These are phyloP conservation scores for Trialeurodes vaporariorum DNA, from an alignment of 1,140 invertebrate species.

Conservation along the genomic window DNA sequence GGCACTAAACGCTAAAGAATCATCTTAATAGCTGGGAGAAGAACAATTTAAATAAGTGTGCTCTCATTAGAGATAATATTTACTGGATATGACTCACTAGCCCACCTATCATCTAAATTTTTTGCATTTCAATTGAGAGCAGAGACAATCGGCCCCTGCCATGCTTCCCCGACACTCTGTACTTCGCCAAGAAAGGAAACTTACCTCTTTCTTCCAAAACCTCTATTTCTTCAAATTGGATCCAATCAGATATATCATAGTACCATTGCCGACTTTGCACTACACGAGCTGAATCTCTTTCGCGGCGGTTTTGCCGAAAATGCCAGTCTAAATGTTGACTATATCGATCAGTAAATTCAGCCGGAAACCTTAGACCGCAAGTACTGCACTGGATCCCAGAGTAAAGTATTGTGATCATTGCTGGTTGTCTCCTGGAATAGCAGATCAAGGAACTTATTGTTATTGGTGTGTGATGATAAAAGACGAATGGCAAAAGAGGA, in stretches of 20 bases:
- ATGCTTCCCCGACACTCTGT: too few species aligned
- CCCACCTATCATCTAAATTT: too few species aligned
- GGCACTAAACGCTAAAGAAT: too few species aligned
- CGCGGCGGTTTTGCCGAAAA: slow-evolving; percentile 81
- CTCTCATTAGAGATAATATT: too few species aligned
- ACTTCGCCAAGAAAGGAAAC: too few species aligned
- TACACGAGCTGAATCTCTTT: slow-evolving; percentile 69
- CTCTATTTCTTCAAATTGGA: slow-evolving; percentile 87
- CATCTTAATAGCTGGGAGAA: too few species aligned
- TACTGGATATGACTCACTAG: too few species aligned
- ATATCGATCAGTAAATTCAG: slow-evolving; percentile 75
- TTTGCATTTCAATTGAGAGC: too few species aligned
- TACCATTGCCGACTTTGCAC: slow-evolving; percentile 78
- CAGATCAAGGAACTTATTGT: slow-evolving; percentile 13
- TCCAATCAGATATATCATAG: slow-evolving; percentile 83
- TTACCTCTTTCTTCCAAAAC: slow-evolving; percentile 77
- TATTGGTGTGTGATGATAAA: slow-evolving; percentile 6
- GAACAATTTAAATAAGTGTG: too few species aligned
- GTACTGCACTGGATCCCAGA: slow-evolving; percentile 83
- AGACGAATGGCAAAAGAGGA: background rate
- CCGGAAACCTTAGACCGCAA: slow-evolving; percentile 80
- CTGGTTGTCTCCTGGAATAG: slow-evolving; percentile 31
- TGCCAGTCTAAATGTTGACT: slow-evolving; percentile 95
- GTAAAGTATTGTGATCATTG: slow-evolving; percentile 40
- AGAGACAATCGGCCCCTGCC: too few species aligned